Evolutionary conservation across 2,797 vertebrate genomes (phyloP), one percentile per base, ranked within the genome.

Genomic region (Peromyscus attwateri): DNA sequence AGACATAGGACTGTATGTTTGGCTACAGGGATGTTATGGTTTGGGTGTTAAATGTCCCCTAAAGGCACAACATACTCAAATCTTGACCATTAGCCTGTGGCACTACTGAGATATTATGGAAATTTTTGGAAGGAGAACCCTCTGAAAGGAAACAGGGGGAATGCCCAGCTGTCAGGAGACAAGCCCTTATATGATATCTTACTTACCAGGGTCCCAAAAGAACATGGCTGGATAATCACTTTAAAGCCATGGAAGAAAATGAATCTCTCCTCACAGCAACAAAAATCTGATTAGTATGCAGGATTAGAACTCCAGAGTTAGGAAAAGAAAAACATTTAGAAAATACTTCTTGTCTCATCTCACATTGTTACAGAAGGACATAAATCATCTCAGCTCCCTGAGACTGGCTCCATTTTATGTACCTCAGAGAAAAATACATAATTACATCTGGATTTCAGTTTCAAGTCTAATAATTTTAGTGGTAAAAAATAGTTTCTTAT

Each of bases 401-500:
- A 92, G 57, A 90, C 19, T 62, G 40, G 23, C 4, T 90, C 29
- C 0, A 12, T 57, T 87, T 96, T 89, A 4, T 55, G 14, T 70
- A 37, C n/a, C 10, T 94, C 64, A 83, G 66, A 91, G 23, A 90
- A 89, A 49, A 95, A 85, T 77, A 46, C 7, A 37, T 64, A 87
- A 81, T 80, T 94, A 92, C 0, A 8, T 4, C 8, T 66, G 29
- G 12, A 75, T 94, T 95, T 96, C 27, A 91, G 68, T 49, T 93
- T 27, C 16, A 64, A 77, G 23, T 43, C 14, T 77, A 70, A 77
- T 73, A 43, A 89, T 92, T 93, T 94, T 87, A 80, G 52, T 52
- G 43, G 37, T 85, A 87, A 87, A 91, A 87, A 94, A 91, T 62
- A 80, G 8, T 85, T 96, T 92, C 68, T 93, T 82, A 31, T 29